Evolutionary conservation across 92 coral and sea anemone genomes (phyloP).

Genomic region (Palythoa heliodiscus): DNA sequence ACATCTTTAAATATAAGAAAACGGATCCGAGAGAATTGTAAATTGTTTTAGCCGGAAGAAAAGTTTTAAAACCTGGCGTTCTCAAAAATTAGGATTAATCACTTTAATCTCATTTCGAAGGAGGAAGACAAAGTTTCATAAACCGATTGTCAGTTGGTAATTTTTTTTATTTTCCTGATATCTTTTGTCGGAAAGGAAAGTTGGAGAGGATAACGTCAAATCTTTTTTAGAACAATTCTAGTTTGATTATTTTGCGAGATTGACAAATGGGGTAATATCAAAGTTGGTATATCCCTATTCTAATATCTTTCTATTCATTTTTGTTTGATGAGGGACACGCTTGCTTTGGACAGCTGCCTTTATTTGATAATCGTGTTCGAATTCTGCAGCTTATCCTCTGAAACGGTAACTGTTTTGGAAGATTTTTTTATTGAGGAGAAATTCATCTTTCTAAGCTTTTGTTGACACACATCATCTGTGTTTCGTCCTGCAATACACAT

Average conservation of each 20-base stretch:
- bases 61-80: not conserved
- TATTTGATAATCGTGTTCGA: not conserved
- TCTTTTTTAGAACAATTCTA: constrained; percentile 20
- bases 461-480: constrained; percentile 4
- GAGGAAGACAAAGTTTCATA: constrained; percentile 29
- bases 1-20: not conserved
- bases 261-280: constrained; percentile 47
- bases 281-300: constrained; percentile 47
- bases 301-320: constrained; percentile 34
- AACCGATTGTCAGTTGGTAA: not conserved
- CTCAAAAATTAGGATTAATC: constrained; percentile 31
- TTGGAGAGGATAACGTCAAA: constrained; percentile 43
- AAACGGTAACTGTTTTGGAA: constrained; percentile 16
- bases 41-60: constrained; percentile 31
- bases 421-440: not conserved
- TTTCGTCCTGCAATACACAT: not conserved
- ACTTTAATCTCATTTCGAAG: constrained; percentile 36
- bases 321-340: constrained; percentile 33
- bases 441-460: not conserved
- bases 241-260: constrained; percentile 43
- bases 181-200: constrained; percentile 29
- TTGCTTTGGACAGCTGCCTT: constrained; percentile 38
- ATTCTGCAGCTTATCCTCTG: constrained; percentile 21
- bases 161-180: constrained; percentile 15
- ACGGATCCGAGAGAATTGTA: constrained; percentile 9